Base-by-base conservation (phyloP, 1,140 invertebrate genomes). In the Oryctes rhinoceros region DNA sequence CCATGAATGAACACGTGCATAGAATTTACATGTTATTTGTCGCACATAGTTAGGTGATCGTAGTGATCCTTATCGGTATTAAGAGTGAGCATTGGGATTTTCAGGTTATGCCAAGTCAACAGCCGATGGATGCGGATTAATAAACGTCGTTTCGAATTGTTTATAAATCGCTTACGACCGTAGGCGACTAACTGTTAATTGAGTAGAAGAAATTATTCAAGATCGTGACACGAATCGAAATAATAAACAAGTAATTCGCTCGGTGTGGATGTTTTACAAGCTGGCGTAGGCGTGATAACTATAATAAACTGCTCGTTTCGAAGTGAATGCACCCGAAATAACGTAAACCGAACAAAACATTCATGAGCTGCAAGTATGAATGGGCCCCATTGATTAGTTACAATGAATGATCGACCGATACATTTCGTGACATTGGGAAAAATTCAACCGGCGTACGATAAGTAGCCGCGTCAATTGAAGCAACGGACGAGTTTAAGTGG, bases 331-430 rank as follows among this genome's bases (percentile, higher is more conserved):
- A 71, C 65, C 65, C 65, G 65, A 71, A 71, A 71, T 71, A 78
- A 78, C 77, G 77, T 78, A 78, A 49, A 78, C 77, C 47, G 77
- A 78, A 78, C 77, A 78, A 78, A 78, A 78, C 77, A 78, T 78
- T 78, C 77, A 78, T 78, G 49, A 78, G 59, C 77, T 78, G 48
- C 30, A 78, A 59, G 59, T 49, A 79, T 79, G 78, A 79, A 79
- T 79, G 78, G 78, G 24, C 11, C 78, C 62, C 78, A 79, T 79
- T 79, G 78, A 79, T 79, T 74, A 78, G 47, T 78, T 78, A 78
- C 47, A 78, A 78, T 78, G 77, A 78, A 78, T 78, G 77, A 78
- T 78, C 35, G 48, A 76, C 65, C 75, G 75, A 76, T 76, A 76
- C 75, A 76, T 76, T 76, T 76, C 47, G 13, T 76, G 75, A 76